phyloP scores from a whole-genome alignment of 2,888 invertebrate species.

The Polietes domitor region DNA sequence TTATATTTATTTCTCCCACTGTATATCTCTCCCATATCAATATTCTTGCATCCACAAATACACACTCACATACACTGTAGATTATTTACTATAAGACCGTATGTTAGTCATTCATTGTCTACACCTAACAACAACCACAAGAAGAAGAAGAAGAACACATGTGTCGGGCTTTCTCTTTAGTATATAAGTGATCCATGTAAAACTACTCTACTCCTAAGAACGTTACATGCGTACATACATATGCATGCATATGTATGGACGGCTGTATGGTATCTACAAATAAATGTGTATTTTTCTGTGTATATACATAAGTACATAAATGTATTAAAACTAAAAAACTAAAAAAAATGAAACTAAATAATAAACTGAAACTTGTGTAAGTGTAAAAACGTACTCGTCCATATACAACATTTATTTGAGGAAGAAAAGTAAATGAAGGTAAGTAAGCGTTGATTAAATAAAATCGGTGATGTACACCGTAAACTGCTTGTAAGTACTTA shows the following conservation, averaged over 20 bases:
- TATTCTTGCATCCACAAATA: no score
- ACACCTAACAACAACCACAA: neutral
- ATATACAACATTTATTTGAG: no score
- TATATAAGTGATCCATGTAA: neutral
- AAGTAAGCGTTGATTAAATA: neutral
- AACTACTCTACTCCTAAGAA: neutral
- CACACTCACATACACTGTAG: no score
- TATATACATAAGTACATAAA: neutral
- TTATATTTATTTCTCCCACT: no score
- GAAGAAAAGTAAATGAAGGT: neutral
- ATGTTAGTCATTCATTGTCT: neutral
- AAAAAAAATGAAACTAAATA: neutral
- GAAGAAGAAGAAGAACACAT: neutral
- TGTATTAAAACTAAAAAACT: neutral
- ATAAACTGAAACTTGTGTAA: neutral
- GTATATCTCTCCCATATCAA: no score
- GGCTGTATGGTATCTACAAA: no score
- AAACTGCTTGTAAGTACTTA: no score
- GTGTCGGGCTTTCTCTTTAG: neutral
- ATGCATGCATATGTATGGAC: no score
- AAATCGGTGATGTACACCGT: no score
- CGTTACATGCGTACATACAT: neutral
- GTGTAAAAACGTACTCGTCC: neutral
- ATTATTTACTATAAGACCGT: no score
- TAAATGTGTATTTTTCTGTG: conserved; percentile 14